A percentile compares a stretch with the other conserved stretches of the same genome.
phyloP scores from a whole-genome alignment of 2,113 vertebrate species.

The Glaucidium brasilianum region DNA sequence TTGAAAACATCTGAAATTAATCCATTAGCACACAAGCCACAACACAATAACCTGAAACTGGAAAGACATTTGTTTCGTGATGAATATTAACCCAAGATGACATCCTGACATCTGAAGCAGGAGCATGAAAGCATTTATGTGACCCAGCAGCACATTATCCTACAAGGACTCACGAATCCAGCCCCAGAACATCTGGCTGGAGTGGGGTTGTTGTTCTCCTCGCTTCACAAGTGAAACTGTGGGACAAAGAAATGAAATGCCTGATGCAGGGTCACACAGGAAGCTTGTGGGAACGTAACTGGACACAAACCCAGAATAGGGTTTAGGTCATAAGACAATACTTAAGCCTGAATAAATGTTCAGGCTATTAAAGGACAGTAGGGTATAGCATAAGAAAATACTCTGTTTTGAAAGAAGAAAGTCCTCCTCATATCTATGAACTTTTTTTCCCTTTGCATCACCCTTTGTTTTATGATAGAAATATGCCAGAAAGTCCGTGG shows the following conservation, averaged over 20 bases:
- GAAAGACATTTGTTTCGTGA: neutral
- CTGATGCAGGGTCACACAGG: slow-evolving; percentile 4
- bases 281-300: slow-evolving; percentile 10
- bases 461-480: neutral
- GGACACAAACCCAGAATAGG: neutral
- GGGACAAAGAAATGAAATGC: neutral
- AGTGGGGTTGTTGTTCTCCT: neutral
- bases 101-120: neutral
- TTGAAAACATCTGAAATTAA: slow-evolving; percentile 61
- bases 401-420: neutral
- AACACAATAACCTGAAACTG: slow-evolving; percentile 35
- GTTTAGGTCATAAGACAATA: neutral
- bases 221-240: neutral
- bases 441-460: neutral
- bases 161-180: neutral
- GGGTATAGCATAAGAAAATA: neutral
- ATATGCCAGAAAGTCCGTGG: neutral
- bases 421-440: neutral
- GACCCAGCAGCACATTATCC: neutral
- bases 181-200: slow-evolving; percentile 41
- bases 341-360: neutral
- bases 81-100: neutral
- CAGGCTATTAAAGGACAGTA: neutral
- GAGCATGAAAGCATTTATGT: neutral
- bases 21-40: slow-evolving; percentile 37